Evolutionary conservation across 2,113 vertebrate genomes (phyloP), one percentile per base, ranked within the genome.

Genomic region (Paracanthobrama guichenoti): DNA sequence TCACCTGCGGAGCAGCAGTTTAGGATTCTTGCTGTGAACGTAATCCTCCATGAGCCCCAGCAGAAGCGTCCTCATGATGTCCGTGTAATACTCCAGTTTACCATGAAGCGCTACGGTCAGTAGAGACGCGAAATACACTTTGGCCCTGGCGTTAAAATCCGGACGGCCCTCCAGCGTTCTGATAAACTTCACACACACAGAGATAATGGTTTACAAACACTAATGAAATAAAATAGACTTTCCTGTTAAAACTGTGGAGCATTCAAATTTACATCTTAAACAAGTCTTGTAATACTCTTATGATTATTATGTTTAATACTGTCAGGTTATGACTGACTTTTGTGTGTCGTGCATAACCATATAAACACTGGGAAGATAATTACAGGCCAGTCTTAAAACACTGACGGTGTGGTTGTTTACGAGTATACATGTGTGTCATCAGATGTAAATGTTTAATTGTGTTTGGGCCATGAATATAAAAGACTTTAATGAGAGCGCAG

Each of bases 71-170:
- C 96, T 96, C 96, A 99, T 97, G 94, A 99, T 98, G 92, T 99
- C 97, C 0, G 96, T 99, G 91, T 98, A 99, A 79, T 99, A 99
- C 92, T 98, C 98, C 87, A 99, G 94, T 74, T 99, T 99, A 8
- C 97, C 98, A 26, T 99, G 98, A 89, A 99, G 94, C 1, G 97
- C 98, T 71, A 99, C 97, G 0, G 97, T 99, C 92, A 99, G 94
- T 86, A 99, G 93, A 1, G 98, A 99, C 0, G 97, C 97, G 3
- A 99, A 98, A 85, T 97, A 97, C 7, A 97, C 96, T 74, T 97
- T 97, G 74, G 96, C 93, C 0, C 97, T 93, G 5, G 97, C 97
- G 1, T 97, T 98, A 87, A 99, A 99, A 90, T 98, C 98, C 0
- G 95, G 95, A 50, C 97, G 97, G 50, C 89, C 95, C 95, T 89